Evolutionary conservation across 2,797 vertebrate species (phyloP).

Genomic region (Rallus crepitans): DNA sequence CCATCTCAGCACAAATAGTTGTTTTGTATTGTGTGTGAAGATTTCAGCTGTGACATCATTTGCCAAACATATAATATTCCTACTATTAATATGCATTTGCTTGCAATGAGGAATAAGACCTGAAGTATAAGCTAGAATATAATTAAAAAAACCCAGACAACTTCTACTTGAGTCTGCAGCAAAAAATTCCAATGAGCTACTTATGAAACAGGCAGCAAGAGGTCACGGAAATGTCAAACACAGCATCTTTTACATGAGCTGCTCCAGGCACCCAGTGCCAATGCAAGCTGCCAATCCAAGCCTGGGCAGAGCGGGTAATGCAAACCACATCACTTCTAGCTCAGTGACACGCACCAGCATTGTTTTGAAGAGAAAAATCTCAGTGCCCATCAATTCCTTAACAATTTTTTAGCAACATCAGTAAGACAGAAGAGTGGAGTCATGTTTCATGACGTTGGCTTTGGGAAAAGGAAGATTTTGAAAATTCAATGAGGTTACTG

Average conservation of each 20-base stretch:
- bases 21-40: not conserved
- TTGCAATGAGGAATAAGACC: not conserved
- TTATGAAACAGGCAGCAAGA: not conserved
- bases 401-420: not conserved
- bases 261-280: not conserved
- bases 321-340: not conserved
- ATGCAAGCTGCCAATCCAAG: not conserved
- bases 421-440: not conserved
- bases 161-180: not conserved
- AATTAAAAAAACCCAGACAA: not conserved
- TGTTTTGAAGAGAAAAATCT: not conserved
- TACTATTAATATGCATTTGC: slow-evolving; percentile 5
- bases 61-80: not conserved
- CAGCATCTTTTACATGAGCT: not conserved
- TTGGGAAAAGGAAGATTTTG: not conserved
- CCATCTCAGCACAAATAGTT: slow-evolving; percentile 49
- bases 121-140: not conserved
- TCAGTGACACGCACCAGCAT: not conserved
- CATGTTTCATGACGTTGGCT: accelerated
- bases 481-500: not conserved
- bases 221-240: not conserved
- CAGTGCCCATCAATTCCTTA: not conserved
- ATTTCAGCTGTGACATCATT: slow-evolving; percentile 27
- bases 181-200: not conserved
- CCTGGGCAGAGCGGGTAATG: not conserved